These are phyloP conservation scores for Borostomias antarcticus DNA, from an alignment of 2,797 vertebrate genomes.

Conservation along the genomic window DNA sequence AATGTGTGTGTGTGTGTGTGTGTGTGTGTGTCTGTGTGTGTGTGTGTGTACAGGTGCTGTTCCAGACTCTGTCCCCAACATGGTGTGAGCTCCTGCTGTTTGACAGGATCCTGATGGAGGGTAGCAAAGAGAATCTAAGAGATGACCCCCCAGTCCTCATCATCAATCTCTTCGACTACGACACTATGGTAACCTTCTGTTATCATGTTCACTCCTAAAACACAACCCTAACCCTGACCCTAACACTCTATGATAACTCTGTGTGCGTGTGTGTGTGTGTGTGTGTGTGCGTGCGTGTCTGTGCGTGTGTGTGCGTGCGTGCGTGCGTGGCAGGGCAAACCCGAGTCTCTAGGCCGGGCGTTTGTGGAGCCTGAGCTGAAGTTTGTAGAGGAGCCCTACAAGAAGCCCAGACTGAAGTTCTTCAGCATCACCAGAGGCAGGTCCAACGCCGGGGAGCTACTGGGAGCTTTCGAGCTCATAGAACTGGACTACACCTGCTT, in stretches of 20 bases:
- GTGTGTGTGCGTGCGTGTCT: too few species aligned
- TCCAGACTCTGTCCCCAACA: constrained; percentile 88
- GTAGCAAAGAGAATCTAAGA: constrained; percentile 83
- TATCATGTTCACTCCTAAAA: constrained; percentile 11
- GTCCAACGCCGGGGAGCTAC: constrained; percentile 81
- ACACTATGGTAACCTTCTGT: constrained; percentile 80
- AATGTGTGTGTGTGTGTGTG: constrained; percentile 21
- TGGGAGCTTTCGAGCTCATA: constrained; percentile 90
- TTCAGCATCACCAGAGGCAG: constrained; percentile 85
- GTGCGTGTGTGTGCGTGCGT: too few species aligned
- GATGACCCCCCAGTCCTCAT: constrained; percentile 85
- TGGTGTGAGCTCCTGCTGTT: constrained; percentile 90
- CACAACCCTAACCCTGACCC: neutral
- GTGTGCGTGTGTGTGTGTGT: neutral
- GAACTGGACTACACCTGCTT: constrained; percentile 87
- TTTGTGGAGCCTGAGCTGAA: constrained; percentile 87
- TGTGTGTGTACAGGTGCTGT: constrained; percentile 73
- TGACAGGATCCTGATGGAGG: constrained; percentile 88
- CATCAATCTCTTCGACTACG: constrained; percentile 86
- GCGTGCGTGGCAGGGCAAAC: constrained; percentile 73
- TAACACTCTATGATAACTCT: neutral
- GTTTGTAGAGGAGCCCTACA: constrained; percentile 81
- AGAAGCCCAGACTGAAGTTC: constrained; percentile 82
- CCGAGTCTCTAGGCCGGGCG: constrained; percentile 82
- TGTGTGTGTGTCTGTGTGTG: constrained; percentile 34